Percentiles rank a stretch among this genome's conserved stretches.
phyloP scores from a whole-genome alignment of 2,888 invertebrate genomes.

The Drosophila anomalata region DNA sequence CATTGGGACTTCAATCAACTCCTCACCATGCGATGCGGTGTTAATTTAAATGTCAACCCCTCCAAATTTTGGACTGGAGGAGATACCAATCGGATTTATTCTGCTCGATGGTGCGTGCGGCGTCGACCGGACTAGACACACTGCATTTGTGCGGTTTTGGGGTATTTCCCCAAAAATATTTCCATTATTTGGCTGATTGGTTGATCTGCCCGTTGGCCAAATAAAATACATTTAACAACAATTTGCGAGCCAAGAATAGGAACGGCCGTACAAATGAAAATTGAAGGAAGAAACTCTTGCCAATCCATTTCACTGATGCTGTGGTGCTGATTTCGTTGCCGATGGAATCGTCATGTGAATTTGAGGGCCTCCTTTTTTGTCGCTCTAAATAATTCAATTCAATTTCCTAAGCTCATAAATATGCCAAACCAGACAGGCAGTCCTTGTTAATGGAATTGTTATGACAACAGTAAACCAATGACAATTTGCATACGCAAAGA shows the following conservation, averaged over 20 bases:
- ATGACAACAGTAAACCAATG: conserved; percentile 60
- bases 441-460: conserved; percentile 69
- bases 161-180: conserved; percentile 34
- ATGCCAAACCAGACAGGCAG: conserved; percentile 41
- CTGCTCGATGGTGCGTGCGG: conserved; percentile 65
- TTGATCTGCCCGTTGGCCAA: conserved; percentile 10
- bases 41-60: conserved; percentile 63
- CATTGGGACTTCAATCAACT: conserved; percentile 4
- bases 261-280: neutral
- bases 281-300: conserved; percentile 32
- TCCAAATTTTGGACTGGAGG: conserved; percentile 40
- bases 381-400: conserved; percentile 53
- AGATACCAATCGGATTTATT: conserved; percentile 68
- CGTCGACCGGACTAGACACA: conserved; percentile 49
- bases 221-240: conserved; percentile 21
- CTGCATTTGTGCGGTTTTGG: conserved; percentile 60
- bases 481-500: conserved; percentile 16
- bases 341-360: conserved; percentile 32
- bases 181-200: conserved; percentile 32
- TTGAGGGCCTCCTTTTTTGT: conserved; percentile 31
- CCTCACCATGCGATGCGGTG: conserved; percentile 27
- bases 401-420: conserved; percentile 67
- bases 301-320: conserved; percentile 25
- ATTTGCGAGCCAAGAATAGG: conserved; percentile 9
- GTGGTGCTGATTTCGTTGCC: conserved; percentile 2